These are phyloP conservation scores for Syncerus caffer DNA, from an alignment of 2,797 vertebrate species.

Conservation along the genomic window DNA sequence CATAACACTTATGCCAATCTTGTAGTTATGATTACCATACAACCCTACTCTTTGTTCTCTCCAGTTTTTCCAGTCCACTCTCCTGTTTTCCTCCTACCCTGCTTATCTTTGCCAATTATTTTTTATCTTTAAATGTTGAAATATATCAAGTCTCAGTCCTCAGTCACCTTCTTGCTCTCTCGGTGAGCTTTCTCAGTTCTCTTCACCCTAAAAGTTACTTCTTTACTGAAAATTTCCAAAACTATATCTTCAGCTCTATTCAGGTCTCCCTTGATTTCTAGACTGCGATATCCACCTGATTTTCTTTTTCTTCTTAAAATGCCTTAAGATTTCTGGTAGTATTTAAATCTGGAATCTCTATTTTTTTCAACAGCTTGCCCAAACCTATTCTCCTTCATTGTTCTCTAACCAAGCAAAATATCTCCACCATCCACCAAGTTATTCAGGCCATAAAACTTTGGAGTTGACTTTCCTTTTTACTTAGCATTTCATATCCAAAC, in stretches of 20 bases:
- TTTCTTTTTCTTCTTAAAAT: background rate
- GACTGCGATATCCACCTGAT: background rate
- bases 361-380: background rate
- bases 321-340: background rate
- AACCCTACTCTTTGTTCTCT: background rate
- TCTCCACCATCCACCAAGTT: background rate
- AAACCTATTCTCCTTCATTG: background rate
- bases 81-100: background rate
- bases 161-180: background rate
- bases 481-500: background rate
- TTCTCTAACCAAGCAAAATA: background rate
- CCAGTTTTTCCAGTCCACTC: background rate
- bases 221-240: constrained; percentile 2
- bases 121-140: constrained; percentile 5
- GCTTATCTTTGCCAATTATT: background rate
- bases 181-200: background rate
- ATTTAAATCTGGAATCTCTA: background rate
- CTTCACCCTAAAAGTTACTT: background rate
- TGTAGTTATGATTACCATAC: background rate
- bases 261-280: background rate
- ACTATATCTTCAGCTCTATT: background rate
- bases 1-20: background rate
- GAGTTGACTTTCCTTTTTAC: background rate
- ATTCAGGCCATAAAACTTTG: background rate
- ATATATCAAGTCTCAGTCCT: background rate